These are phyloP conservation scores for Ageneiosus marmoratus DNA, from an alignment of 2,113 vertebrate genomes.

Conservation along the genomic window DNA sequence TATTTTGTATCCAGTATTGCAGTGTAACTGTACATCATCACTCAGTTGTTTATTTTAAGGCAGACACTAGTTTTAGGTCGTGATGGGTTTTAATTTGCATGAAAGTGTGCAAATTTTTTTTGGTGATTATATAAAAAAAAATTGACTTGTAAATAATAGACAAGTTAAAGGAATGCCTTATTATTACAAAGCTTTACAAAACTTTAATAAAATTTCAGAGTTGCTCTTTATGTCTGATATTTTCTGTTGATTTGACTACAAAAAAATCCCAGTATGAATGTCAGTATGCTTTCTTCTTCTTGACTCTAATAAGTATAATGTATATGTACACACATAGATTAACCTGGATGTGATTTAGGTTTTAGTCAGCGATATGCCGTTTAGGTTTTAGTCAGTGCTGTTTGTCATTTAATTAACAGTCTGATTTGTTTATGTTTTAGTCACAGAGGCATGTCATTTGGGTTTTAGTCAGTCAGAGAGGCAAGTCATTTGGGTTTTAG, in stretches of 20 bases:
- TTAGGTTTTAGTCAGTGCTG: no score
- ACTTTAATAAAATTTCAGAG: neutral
- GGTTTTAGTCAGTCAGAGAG: neutral
- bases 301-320: neutral
- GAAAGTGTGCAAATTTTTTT: neutral
- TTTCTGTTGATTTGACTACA: neutral
- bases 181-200: slow-evolving; percentile 1
- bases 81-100: neutral
- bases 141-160: slow-evolving; percentile 25
- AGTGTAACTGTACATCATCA: neutral
- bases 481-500: neutral
- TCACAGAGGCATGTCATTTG: neutral
- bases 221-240: neutral
- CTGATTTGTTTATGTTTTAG: neutral
- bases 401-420: no score
- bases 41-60: neutral
- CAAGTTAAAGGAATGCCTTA: slow-evolving; percentile 18
- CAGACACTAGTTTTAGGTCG: neutral
- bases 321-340: neutral
- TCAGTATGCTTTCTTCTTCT: neutral
- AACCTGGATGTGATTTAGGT: no score
- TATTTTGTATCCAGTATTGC: neutral
- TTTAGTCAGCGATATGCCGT: no score
- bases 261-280: neutral
- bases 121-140: neutral